These are phyloP conservation scores for Nephrotoma guestfalica DNA, from an alignment of 2,888 invertebrate genomes.

Conservation along the genomic window DNA sequence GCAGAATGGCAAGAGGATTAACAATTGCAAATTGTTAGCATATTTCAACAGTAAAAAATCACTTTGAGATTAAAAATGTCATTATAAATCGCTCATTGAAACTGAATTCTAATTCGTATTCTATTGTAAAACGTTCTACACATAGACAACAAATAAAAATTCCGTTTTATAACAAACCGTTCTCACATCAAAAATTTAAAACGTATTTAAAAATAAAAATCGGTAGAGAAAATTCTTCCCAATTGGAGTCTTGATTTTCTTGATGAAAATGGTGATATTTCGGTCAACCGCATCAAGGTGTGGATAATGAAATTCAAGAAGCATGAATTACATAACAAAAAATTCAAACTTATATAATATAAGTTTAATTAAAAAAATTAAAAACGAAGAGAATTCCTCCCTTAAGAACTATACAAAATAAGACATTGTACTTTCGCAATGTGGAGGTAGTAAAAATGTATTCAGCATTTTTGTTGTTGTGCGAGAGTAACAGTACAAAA, in stretches of 20 bases:
- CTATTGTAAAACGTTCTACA: neutral
- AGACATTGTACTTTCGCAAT: neutral
- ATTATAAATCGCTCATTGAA: too few species aligned
- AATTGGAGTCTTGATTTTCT: neutral
- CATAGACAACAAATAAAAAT: neutral
- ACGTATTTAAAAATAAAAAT: neutral
- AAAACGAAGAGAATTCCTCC: neutral
- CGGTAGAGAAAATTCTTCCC: neutral
- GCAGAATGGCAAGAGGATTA: too few species aligned
- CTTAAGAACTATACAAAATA: neutral
- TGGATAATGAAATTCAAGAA: neutral
- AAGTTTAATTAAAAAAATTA: neutral
- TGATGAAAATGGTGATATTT: neutral
- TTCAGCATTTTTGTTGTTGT: too few species aligned
- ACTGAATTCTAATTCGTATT: too few species aligned
- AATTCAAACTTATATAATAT: neutral
- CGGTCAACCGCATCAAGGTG: neutral
- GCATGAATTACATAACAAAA: neutral
- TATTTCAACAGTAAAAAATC: too few species aligned
- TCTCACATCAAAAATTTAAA: neutral
- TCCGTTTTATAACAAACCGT: neutral
- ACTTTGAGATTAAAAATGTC: too few species aligned
- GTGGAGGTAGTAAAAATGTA: neutral
- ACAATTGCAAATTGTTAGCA: too few species aligned
- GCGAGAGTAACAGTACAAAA: too few species aligned